Evolutionary conservation across 1,140 invertebrate species (phyloP).

Genomic region (Arion vulgaris): DNA sequence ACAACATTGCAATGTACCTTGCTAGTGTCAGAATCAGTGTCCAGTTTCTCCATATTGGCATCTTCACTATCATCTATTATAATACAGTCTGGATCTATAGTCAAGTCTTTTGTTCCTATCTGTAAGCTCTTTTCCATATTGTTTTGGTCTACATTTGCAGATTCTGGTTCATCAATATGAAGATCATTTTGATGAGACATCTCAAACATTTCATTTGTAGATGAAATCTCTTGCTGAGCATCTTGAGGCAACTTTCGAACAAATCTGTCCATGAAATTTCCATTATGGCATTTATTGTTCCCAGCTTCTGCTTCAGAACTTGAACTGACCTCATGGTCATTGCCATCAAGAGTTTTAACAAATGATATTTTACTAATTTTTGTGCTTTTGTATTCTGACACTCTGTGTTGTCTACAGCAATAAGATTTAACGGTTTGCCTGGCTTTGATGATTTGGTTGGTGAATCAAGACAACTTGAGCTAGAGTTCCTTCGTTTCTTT

Average conservation of each 20-base stretch:
- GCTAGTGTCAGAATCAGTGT: neutral
- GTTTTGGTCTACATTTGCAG: neutral
- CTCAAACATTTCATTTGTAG: slow-evolving; percentile 34
- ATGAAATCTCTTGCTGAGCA: slow-evolving; percentile 28
- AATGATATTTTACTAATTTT: neutral
- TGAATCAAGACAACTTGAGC: neutral
- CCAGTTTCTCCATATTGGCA: neutral
- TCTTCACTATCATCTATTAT: neutral
- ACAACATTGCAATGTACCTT: too few relatives aligned
- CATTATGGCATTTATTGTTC: slow-evolving; percentile 1
- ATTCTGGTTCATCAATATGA: neutral
- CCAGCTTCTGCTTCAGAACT: slow-evolving; percentile 30
- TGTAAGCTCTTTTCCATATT: neutral
- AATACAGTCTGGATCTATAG: slow-evolving; percentile 2
- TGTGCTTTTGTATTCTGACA: slow-evolving; percentile 20
- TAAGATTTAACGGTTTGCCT: neutral
- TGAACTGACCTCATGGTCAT: slow-evolving; percentile 34
- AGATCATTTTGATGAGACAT: neutral
- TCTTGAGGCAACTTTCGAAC: slow-evolving; percentile 1
- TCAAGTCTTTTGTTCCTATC: neutral
- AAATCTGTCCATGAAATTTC: slow-evolving; percentile 35
- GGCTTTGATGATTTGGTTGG: slow-evolving; percentile 24
- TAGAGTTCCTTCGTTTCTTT: slow-evolving; percentile 23
- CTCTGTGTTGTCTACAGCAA: neutral
- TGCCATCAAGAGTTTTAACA: neutral